Evolutionary conservation across 2,888 invertebrate genomes (phyloP), one percentile per base, ranked within the genome.

Genomic region (Parapristionchus giblindavisi): DNA sequence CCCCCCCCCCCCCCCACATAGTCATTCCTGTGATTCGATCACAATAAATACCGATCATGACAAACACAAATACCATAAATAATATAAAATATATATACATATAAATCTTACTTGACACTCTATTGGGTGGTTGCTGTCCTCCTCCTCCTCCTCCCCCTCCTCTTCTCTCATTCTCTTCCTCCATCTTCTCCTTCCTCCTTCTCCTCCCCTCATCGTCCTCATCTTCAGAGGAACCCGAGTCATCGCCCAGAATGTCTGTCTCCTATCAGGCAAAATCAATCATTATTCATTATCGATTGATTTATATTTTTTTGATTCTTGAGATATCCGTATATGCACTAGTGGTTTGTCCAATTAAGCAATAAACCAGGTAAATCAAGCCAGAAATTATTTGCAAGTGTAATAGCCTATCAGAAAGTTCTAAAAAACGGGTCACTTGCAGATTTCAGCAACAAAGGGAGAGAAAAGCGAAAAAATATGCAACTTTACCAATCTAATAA

Each of bases 181-280:
- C 71, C 36, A 40, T 29, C 27, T 17, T 71, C 71, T 21, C 51
- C 21, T 14, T 21, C 21, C 56, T 71, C 71, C n/a, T n/a, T 27
- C 51, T 56, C 38, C 71, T 54, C 40, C 38, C 27, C 27, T 71
- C 71, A 14, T 21, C 21, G 51, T 21, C 21, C 56, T 71, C 71
- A 27, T 56, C 56, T 27, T 38, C 71, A 27, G 54, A 54, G 40
- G 54, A 54, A 58, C 51, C 21, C 38, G 51, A 68, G 34, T 68
- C 68, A 34, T 71, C 71, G 11, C 71, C 71, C 56, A 71, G 38
- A 11, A 71, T 71, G 38, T 71, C 71, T 29, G 71, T 71, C 56
- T 71, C 71, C 71, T 71, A 17, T 21, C 14, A 51, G 14, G n/a
- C 21, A 51, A 51, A n/a, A n/a, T n/a, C n/a, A n/a, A n/a, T n/a